Percentiles rank a stretch among this genome's conserved stretches.
phyloP scores from a whole-genome alignment of 2,113 vertebrate species.

The Brachionichthys hirsutus region DNA sequence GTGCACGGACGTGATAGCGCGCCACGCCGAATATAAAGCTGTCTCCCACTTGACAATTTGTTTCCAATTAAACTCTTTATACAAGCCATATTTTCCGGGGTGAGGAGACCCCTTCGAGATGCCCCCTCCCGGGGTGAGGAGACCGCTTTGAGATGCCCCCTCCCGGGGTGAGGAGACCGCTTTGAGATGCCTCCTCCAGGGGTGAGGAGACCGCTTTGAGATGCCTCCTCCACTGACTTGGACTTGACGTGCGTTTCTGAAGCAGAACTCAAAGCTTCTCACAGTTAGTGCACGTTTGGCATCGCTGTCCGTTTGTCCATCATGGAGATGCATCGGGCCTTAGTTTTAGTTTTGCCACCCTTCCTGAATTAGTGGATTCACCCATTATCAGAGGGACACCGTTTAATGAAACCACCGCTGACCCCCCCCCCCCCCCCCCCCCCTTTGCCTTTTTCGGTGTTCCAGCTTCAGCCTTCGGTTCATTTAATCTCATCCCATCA shows the following conservation, averaged over 20 bases:
- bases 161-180: constrained; percentile 37
- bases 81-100: constrained; percentile 50
- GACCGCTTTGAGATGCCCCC: constrained; percentile 40
- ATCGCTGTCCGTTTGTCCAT: too few species aligned
- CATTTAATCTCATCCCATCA: constrained; percentile 57
- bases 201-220: constrained; percentile 43
- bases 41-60: constrained; percentile 62
- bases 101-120: constrained; percentile 43
- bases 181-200: constrained; percentile 36
- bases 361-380: constrained; percentile 30
- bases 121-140: constrained; percentile 41
- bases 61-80: constrained; percentile 73
- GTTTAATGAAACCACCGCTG: constrained; percentile 62
- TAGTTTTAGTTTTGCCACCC: too few species aligned
- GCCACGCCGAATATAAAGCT: constrained; percentile 56
- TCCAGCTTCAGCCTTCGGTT: constrained; percentile 37
- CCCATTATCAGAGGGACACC: constrained; percentile 58
- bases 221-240: constrained; percentile 34
- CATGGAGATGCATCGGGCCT: too few species aligned
- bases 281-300: not conserved
- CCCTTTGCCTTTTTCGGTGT: constrained; percentile 17
- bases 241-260: constrained; percentile 11
- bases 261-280: constrained; percentile 18
- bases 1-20: constrained; percentile 65
- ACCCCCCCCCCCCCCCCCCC: too few species aligned